phyloP scores from a whole-genome alignment of 2,888 invertebrate genomes.

The Frankliniella fusca region DNA sequence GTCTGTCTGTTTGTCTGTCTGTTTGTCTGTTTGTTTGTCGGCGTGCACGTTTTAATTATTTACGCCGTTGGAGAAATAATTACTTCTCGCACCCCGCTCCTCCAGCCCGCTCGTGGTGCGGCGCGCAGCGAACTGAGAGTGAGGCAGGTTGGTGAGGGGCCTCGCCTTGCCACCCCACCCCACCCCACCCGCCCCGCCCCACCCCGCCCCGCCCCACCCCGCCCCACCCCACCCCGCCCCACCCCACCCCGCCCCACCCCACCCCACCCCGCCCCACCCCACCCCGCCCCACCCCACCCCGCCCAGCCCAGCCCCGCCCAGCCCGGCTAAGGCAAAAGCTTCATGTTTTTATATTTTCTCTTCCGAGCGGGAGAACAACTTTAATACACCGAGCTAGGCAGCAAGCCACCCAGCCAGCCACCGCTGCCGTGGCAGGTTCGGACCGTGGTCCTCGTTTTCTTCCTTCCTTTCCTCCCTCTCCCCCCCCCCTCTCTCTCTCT shows the following conservation, averaged over 20 bases:
- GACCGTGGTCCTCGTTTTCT: background rate
- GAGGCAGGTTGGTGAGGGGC: too few species aligned
- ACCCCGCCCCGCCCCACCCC: background rate
- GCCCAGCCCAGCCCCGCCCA: background rate
- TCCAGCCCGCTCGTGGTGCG: too few species aligned
- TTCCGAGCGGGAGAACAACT: background rate
- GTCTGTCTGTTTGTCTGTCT: too few species aligned
- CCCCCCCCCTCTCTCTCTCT: background rate
- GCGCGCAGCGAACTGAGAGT: too few species aligned
- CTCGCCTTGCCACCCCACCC: too few species aligned
- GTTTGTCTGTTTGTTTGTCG: too few species aligned
- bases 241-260: background rate
- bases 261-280: too few species aligned
- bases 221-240: too few species aligned
- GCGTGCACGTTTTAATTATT: too few species aligned
- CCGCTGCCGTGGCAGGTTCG: background rate
- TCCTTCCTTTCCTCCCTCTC: background rate
- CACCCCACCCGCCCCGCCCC: background rate
- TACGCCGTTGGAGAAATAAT: too few species aligned
- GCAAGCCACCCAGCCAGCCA: background rate
- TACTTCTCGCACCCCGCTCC: too few species aligned
- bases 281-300: too few species aligned
- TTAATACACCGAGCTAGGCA: background rate
- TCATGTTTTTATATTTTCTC: background rate
- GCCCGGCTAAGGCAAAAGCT: background rate